These are phyloP conservation scores for Edolisoma coerulescens DNA, from an alignment of 2,113 vertebrate genomes.

Conservation along the genomic window DNA sequence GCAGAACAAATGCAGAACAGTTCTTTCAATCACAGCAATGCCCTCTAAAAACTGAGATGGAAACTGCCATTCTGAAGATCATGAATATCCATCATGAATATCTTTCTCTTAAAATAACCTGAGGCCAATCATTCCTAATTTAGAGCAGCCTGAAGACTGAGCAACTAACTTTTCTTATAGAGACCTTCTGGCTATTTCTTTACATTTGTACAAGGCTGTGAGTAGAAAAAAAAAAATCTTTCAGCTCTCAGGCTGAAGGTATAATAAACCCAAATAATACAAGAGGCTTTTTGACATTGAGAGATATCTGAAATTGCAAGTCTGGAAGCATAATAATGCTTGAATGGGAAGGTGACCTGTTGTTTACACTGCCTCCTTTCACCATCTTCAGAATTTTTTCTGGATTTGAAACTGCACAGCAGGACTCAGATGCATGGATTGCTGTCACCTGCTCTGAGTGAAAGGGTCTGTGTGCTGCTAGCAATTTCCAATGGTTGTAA, in stretches of 20 bases:
- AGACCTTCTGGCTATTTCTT: not conserved
- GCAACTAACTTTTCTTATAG: not conserved
- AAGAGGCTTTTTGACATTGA: not conserved
- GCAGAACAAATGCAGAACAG: not conserved
- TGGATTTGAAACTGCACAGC: not conserved
- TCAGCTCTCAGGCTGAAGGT: not conserved
- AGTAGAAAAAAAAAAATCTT: not conserved
- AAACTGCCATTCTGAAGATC: not conserved
- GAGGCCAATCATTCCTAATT: not conserved
- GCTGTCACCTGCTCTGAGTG: not conserved
- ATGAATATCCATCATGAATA: not conserved
- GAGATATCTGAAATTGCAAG: slow-evolving; percentile 6
- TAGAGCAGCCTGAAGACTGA: not conserved
- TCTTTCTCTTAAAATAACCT: not conserved
- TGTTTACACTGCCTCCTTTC: not conserved
- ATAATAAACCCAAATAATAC: not conserved
- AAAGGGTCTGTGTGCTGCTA: not conserved
- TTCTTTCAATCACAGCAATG: not conserved
- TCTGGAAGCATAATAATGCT: not conserved
- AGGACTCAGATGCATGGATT: not conserved
- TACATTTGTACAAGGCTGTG: not conserved
- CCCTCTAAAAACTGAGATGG: not conserved
- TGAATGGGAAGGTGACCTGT: not conserved
- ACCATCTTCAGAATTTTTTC: not conserved
- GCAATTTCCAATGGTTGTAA: not conserved